Percentiles rank a stretch among this genome's conserved stretches.
Evolutionary conservation across 2,113 vertebrate species (phyloP).

Genomic region (Chlamydotis undulata): DNA sequence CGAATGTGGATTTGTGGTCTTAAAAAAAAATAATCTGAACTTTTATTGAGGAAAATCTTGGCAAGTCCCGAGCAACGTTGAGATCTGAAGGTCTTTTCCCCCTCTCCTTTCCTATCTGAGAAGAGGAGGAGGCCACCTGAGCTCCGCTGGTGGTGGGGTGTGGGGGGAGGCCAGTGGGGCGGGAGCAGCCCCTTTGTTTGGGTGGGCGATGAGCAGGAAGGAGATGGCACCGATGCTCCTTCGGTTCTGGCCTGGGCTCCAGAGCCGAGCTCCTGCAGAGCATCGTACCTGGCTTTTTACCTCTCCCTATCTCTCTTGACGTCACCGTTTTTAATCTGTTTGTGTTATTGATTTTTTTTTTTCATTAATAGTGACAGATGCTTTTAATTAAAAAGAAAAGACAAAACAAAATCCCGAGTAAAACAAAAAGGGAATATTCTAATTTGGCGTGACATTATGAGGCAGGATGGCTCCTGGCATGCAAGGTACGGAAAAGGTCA

Average conservation of each 20-base stretch:
- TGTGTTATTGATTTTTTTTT: conserved; percentile 14
- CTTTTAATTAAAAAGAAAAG: conserved; percentile 71
- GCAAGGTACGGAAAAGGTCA: conserved; percentile 70
- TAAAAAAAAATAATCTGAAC: background rate
- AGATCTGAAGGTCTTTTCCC: background rate
- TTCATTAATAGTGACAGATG: conserved; percentile 61
- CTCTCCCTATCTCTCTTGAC: background rate
- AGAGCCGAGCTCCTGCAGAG: accelerated
- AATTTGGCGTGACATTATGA: conserved; percentile 73
- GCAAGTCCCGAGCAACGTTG: background rate
- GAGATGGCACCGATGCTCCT: background rate
- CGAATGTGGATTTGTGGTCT: background rate
- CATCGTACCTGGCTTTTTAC: background rate
- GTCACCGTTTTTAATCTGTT: conserved; percentile 29
- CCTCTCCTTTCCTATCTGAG: background rate
- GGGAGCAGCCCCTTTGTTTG: background rate
- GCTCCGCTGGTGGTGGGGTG: background rate
- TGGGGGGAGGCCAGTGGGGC: background rate
- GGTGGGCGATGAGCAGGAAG: background rate
- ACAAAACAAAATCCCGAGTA: conserved; percentile 35
- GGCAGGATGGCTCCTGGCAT: conserved; percentile 60
- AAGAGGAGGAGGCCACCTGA: background rate
- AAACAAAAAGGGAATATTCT: conserved; percentile 61
- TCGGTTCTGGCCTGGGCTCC: background rate
- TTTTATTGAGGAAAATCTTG: background rate